Base-by-base conservation (phyloP, 2,797 vertebrate genomes). In the Lepus oiostolus region DNA sequence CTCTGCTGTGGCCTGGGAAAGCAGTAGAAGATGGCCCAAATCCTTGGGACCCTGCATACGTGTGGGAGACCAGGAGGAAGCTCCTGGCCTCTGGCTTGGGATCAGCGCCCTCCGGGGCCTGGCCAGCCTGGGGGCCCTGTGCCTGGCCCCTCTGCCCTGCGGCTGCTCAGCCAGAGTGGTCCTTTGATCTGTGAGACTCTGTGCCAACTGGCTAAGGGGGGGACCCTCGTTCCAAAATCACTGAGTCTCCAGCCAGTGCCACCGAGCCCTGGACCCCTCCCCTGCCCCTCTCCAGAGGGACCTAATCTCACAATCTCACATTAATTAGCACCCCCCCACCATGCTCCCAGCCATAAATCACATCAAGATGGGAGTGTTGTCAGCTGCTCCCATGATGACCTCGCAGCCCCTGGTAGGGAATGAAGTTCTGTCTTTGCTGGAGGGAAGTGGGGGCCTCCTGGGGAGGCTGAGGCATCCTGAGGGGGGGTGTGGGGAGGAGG, bases 281-380 rank as follows among this genome's bases (percentile, higher is more conserved):
- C 54, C 54, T 21, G 54, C 54, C 19, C 54, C 54, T 16, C 54
- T 16, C 54, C 54, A 65, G 38, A 30, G 26, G 65, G 47, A 67
- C 79, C 60, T 82, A 13, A 85, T 42, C 47, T 95, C 12, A 50
- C 28, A 58, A 68, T 70, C 47, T 70, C 28, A 22, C 35, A 4
- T 1, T 91, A 91, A 74, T 94, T 58, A 96, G 68, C 68, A 26
- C 75, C 63, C 71, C 76, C 13, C 84, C 81, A 2, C 81, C 10
- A 47, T 71, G 75, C 92, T 90, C 94, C 88, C n/a, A 87, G 68
- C 65, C 62, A 93, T 94, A 96, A 95, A 93, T 95, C 95, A 88
- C 87, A 81, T 76, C 70, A 50, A 47, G 88, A 94, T 91, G 72
- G 63, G 12, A 54, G 26, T 80, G 7, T 54, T 96, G 82, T 95